Percentiles rank a stretch among this genome's conserved stretches.
Conservation (phyloP, 2,888 invertebrate genomes). For the Orthosia cruda region DNA sequence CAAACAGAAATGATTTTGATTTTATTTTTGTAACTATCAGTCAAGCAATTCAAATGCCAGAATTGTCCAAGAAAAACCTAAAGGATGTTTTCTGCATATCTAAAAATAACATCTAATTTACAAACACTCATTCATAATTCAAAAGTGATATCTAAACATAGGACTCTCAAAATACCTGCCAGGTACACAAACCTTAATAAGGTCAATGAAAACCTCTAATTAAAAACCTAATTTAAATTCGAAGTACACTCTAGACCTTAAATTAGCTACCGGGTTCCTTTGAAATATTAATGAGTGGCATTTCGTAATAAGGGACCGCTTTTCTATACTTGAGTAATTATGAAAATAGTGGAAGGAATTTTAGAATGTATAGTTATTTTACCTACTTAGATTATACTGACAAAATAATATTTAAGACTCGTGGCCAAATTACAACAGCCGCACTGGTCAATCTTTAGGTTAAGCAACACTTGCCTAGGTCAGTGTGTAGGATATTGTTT, state of each 20-base stretch:
- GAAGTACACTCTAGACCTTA: conserved; percentile 30
- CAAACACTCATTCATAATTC: too few relatives aligned
- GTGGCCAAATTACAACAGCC: too few relatives aligned
- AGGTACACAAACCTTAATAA: conserved; percentile 5
- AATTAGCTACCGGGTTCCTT: conserved; percentile 33
- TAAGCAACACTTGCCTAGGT: too few relatives aligned
- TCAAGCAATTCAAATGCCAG: background rate
- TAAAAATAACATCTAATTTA: too few relatives aligned
- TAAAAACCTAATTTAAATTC: conserved; percentile 51
- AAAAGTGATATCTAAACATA: conserved; percentile 7
- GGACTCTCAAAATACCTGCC: conserved; percentile 21
- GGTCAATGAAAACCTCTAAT: conserved; percentile 29
- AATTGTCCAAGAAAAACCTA: too few relatives aligned
- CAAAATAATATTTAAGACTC: too few relatives aligned
- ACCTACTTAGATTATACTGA: too few relatives aligned
- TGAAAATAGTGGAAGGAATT: conserved; percentile 6
- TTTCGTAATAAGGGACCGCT: conserved; percentile 39
- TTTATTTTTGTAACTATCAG: conserved; percentile 10
- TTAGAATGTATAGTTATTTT: background rate
- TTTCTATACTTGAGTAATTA: conserved; percentile 46
- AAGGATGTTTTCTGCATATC: too few relatives aligned
- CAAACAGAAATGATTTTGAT: too few relatives aligned
- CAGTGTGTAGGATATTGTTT: too few relatives aligned
- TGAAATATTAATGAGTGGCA: conserved; percentile 55
- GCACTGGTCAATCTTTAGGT: too few relatives aligned